Conservation (phyloP, 1,140 invertebrate species). For the Plodia interpunctella region DNA sequence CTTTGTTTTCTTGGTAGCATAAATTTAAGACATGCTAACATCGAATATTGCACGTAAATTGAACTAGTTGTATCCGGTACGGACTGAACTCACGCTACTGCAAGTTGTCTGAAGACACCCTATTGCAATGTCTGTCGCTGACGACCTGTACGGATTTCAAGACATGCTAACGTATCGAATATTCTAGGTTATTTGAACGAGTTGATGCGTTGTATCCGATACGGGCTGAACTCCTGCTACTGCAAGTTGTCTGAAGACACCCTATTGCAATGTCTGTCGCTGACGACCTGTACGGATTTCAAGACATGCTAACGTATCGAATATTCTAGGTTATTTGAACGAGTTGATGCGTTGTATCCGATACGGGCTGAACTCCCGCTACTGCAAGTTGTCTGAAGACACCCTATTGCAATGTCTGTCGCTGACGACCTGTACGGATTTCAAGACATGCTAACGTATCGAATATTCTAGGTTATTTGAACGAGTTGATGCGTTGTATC, state of each 20-base stretch:
- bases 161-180: too few species aligned
- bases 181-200: slow-evolving; percentile 64
- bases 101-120: slow-evolving; percentile 46
- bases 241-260: slow-evolving; percentile 52
- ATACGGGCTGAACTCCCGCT: slow-evolving; percentile 47
- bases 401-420: slow-evolving; percentile 34
- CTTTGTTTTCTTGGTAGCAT: too few species aligned
- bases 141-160: slow-evolving; percentile 17
- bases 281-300: slow-evolving; percentile 17
- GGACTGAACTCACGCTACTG: slow-evolving; percentile 47
- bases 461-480: slow-evolving; percentile 53
- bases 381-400: slow-evolving; percentile 52
- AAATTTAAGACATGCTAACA: too few species aligned
- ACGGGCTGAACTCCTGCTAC: slow-evolving; percentile 46
- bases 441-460: too few species aligned
- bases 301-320: too few species aligned
- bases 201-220: slow-evolving; percentile 38
- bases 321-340: slow-evolving; percentile 58
- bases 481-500: slow-evolving; percentile 59
- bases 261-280: slow-evolving; percentile 30
- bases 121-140: slow-evolving; percentile 32
- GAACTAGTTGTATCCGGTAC: slow-evolving; percentile 57
- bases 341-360: slow-evolving; percentile 46
- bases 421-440: slow-evolving; percentile 26
- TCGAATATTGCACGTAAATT: slow-evolving; percentile 49